Evolutionary conservation across 1,140 invertebrate genomes (phyloP).

Genomic region (Drosophila rhopaloa): DNA sequence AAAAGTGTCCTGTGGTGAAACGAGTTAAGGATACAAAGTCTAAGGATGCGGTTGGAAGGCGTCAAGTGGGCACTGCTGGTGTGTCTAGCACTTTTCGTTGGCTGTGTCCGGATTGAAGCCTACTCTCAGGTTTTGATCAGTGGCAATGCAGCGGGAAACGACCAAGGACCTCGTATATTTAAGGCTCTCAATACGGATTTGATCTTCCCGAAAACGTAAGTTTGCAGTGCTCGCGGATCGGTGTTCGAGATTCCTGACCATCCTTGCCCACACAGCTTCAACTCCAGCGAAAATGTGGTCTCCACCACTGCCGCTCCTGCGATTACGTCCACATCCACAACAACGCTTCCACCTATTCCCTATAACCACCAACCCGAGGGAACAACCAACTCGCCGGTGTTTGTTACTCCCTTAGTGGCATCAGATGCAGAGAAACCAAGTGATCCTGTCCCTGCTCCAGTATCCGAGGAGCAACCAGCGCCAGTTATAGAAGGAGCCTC

Average conservation of each 20-base stretch:
- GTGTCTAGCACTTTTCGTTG: constrained; percentile 21
- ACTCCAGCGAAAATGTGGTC: constrained; percentile 71
- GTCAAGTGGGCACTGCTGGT: constrained; percentile 46
- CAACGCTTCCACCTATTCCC: constrained; percentile 52
- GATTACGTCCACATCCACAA: constrained; percentile 17
- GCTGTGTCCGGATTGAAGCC: constrained; percentile 18
- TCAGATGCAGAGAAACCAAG: background rate
- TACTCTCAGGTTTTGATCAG: constrained; percentile 69
- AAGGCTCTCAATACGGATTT: constrained; percentile 81
- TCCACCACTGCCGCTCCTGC: constrained; percentile 57
- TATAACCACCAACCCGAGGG: constrained; percentile 58
- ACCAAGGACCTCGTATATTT: constrained; percentile 74
- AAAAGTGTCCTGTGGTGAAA: constrained; percentile 35
- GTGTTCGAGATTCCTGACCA: background rate
- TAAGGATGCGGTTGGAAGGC: constrained; percentile 41
- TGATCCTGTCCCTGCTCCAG: background rate
- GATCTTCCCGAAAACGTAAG: constrained; percentile 79
- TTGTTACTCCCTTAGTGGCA: constrained; percentile 53
- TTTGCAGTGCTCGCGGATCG: constrained; percentile 1
- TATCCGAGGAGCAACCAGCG: constrained; percentile 21
- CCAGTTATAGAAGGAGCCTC: constrained; percentile 45
- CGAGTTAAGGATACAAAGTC: background rate
- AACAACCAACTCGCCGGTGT: constrained; percentile 30
- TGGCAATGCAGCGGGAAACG: constrained; percentile 20
- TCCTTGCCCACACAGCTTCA: constrained; percentile 55